Evolutionary conservation across 2,888 invertebrate species (phyloP), one percentile per base, ranked within the genome.

Genomic region (Pharmacophagus antenor): DNA sequence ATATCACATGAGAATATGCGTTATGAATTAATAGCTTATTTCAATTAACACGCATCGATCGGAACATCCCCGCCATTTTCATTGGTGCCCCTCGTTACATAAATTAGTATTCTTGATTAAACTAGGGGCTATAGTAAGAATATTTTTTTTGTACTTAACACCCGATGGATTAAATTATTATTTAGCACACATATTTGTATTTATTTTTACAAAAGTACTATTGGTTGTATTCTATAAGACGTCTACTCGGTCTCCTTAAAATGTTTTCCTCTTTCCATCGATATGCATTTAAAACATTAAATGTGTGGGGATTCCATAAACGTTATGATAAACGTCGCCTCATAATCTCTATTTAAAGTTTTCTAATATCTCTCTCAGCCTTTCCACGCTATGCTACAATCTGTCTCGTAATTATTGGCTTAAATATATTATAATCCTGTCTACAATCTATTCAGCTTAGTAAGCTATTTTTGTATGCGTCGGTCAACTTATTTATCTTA

Each of bases 401-500:
- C 31, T 31, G 12, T 10, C 31, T 15, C 31, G 15, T 15, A 31
- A 3, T 31, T 0, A 10, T 10, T 31, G 8, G 31, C 31, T 31
- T 31, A 31, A 12, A 31, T 31, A 31, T 8, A 12, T 27, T 27
- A 27, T 6, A 41, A 21, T 53, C 52, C 42, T 12, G 46, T 47
- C 27, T n/a, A 22, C 27, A 55, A 60, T 60, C 51, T 27, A 57
- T 64, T 57, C 49, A 49, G 46, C 66, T 62, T 66, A 66, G 65
- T 65, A 68, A 65, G 69, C 68, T 63, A 65, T 67, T 70, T 69
- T 66, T 71, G 68, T 75, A 72, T 71, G 70, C 69, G 69, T 67
- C 69, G 70, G 67, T 74, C 67, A 64, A 69, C 68, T 68, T 68
- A 70, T 70, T 70, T 72, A 70, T 72, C 68, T 72, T 68, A 62